Conservation (phyloP, 2,888 invertebrate species). For the Eilema sororculum region DNA sequence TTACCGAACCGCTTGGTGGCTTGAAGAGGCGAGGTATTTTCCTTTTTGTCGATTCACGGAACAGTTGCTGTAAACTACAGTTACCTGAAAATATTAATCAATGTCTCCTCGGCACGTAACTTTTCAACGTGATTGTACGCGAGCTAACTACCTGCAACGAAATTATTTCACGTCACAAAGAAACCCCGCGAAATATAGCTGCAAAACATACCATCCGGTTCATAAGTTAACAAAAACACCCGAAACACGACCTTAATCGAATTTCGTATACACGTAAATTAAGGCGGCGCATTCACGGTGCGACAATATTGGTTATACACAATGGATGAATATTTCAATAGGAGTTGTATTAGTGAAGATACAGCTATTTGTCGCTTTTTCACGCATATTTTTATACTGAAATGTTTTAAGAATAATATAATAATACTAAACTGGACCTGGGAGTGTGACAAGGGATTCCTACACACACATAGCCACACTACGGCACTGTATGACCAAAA, state of each 20-base stretch:
- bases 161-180: slow-evolving; percentile 40
- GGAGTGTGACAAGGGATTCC: too few relatives aligned
- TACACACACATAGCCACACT: too few relatives aligned
- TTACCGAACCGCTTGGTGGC: too few relatives aligned
- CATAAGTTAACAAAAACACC: slow-evolving; percentile 66
- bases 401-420: too few relatives aligned
- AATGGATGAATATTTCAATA: too few relatives aligned
- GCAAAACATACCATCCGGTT: slow-evolving; percentile 52
- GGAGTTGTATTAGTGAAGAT: too few relatives aligned
- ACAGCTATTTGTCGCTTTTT: too few relatives aligned
- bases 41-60: neutral
- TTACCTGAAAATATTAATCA: slow-evolving; percentile 5
- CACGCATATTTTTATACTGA: too few relatives aligned
- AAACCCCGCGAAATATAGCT: slow-evolving; percentile 39
- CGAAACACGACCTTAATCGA: slow-evolving; percentile 71
- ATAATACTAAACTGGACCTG: too few relatives aligned
- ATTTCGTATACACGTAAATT: slow-evolving; percentile 62
- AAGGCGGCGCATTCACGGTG: slow-evolving; percentile 47
- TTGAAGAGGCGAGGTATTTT: too few relatives aligned
- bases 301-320: slow-evolving; percentile 10
- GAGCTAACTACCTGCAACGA: slow-evolving; percentile 22
- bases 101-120: neutral
- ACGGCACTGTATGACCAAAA: too few relatives aligned
- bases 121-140: slow-evolving; percentile 3
- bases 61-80: neutral